Conservation (phyloP, 1,140 invertebrate species). For the Drosophila burlai region DNA sequence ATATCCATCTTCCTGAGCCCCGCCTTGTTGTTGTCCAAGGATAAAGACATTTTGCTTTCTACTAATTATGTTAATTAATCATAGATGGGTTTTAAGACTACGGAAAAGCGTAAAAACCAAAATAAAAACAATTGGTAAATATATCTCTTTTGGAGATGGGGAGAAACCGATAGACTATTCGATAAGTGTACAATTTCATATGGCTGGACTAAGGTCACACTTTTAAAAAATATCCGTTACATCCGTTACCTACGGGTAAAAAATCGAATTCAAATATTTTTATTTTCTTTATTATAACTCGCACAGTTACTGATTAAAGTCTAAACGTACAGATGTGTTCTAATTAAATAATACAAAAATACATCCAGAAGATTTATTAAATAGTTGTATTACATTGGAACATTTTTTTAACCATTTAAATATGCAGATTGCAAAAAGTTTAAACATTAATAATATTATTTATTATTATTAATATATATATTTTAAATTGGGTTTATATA, state of each 20-base stretch:
- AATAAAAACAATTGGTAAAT: constrained; percentile 31
- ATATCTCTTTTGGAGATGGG: not conserved
- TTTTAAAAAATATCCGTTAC: not conserved
- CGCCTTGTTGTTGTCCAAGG: constrained; percentile 59
- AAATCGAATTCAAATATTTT: not conserved
- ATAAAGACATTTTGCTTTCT: constrained; percentile 44
- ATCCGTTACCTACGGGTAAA: not conserved
- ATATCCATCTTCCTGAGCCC: constrained; percentile 86
- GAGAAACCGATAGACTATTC: constrained; percentile 2
- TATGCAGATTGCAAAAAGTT: not conserved
- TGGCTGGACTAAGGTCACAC: not conserved
- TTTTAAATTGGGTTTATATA: not conserved
- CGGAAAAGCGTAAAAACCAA: constrained; percentile 2
- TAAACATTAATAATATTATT: not conserved
- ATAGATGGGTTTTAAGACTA: not conserved
- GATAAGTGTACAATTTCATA: not conserved
- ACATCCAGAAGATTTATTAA: not conserved
- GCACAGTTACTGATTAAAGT: no score
- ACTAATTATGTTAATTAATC: not conserved
- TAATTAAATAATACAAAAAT: not conserved
- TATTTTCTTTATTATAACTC: no score
- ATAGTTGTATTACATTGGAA: not conserved
- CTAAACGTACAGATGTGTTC: not conserved
- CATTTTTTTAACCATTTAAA: not conserved
- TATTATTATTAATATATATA: not conserved